Evolutionary conservation across 2,888 invertebrate species (phyloP), one percentile per base, ranked within the genome.

Genomic region (Apamea monoglypha): DNA sequence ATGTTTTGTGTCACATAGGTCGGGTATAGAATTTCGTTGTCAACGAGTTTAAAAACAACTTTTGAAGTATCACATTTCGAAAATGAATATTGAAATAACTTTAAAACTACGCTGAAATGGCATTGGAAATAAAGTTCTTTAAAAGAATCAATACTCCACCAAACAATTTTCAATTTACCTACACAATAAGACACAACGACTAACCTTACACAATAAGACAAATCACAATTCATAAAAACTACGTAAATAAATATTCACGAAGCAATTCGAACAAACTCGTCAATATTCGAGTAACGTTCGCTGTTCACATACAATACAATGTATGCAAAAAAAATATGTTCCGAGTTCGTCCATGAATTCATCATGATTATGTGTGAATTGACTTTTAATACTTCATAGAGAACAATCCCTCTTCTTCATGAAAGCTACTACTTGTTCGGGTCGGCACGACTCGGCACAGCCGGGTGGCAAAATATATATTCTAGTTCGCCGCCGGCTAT

Each of bases 291-390:
- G 36, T 36, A 36, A 36, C 36, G 36, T 36, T 36, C 36, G 36
- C 36, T 36, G 36, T 36, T 36, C 36, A 36, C 36, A 36, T 36
- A 36, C 36, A 36, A 36, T 36, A 36, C 36, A 36, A 36, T 36
- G 5, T 5, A 36, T 36, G 36, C 36, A 36, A 36, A 36, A 36
- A 36, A 36, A 5, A 36, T 1, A 36, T 36, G 36, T 36, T 36
- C 36, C 36, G 5, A 36, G 36, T 36, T 36, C 36, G 36, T 36
- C 5, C 36, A 36, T 36, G 36, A 36, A 36, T 36, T 36, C 36
- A 36, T 36, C 36, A 36, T 36, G 36, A 36, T 36, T 79, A 79
- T 79, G 61, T 80, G 72, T 56, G 40, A 64, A 74, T 73, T 18
- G 36, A 12, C 56, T 61, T 63, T 63, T 32, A 40, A n/a, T 40